These are phyloP conservation scores for Synanthedon tipuliformis DNA, from an alignment of 2,888 invertebrate genomes.

Conservation along the genomic window DNA sequence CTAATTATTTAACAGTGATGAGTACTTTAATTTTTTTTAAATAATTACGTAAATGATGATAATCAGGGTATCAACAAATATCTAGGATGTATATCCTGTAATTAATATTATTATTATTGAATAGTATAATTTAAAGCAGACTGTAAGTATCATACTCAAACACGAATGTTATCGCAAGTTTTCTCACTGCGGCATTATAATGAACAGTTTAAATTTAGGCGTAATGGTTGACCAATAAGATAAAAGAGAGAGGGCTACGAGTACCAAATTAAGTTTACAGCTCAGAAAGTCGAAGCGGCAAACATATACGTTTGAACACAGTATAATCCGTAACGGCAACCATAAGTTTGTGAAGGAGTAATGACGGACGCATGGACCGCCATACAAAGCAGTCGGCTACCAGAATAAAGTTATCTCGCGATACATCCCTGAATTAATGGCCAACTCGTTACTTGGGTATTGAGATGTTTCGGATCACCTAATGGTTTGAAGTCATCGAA, in stretches of 20 bases:
- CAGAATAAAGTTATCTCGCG: conserved; percentile 70
- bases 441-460: conserved; percentile 68
- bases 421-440: conserved; percentile 69
- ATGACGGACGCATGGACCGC: conserved; percentile 65
- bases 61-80: no score
- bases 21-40: no score
- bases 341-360: conserved; percentile 38
- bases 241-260: conserved; percentile 61
- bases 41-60: no score
- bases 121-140: no score
- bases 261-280: conserved; percentile 22
- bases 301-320: conserved; percentile 23
- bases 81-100: no score
- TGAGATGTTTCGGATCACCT: conserved; percentile 59
- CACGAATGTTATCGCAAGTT: conserved; percentile 54
- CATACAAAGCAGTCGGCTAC: conserved; percentile 70
- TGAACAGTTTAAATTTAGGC: conserved; percentile 71
- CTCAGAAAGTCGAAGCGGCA: conserved; percentile 12
- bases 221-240: conserved; percentile 70
- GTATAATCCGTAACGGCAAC: conserved; percentile 9
- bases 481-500: conserved; percentile 47
- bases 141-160: conserved; percentile 41
- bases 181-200: conserved; percentile 65
- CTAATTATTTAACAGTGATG: no score
- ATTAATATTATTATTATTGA: no score